phyloP scores from a whole-genome alignment of 2,888 invertebrate species.

The Brenthis daphne region DNA sequence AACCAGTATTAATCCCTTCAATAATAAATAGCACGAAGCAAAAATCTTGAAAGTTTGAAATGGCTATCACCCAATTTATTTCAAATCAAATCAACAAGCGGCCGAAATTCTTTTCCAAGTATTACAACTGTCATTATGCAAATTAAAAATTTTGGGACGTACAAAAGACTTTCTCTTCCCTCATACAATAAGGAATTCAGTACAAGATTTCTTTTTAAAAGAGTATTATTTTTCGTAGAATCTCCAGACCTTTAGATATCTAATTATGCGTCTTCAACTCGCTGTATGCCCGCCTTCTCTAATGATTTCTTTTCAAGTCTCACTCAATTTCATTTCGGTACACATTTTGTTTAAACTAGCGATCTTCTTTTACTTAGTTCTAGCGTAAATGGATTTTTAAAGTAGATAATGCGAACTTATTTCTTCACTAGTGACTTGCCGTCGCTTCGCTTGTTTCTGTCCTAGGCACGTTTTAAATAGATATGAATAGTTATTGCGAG shows the following conservation, averaged over 20 bases:
- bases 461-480: too few species aligned
- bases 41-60: too few species aligned
- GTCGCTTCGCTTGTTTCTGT: too few species aligned
- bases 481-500: too few species aligned
- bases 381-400: constrained; percentile 12
- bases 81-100: too few species aligned
- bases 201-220: constrained; percentile 27
- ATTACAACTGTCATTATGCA: not conserved
- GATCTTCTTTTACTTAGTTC: not conserved
- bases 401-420: not conserved
- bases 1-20: too few species aligned
- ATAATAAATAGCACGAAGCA: too few species aligned
- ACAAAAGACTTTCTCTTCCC: not conserved
- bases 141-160: not conserved
- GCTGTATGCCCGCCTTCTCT: constrained; percentile 32
- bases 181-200: constrained; percentile 18
- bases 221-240: constrained; percentile 29
- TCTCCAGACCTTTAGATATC: constrained; percentile 32
- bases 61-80: too few species aligned
- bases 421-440: too few species aligned
- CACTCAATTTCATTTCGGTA: constrained; percentile 25
- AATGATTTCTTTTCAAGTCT: constrained; percentile 38
- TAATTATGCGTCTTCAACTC: constrained; percentile 36
- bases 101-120: not conserved
- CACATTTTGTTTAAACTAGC: constrained; percentile 15